Percentiles rank a stretch among this genome's conserved stretches.
These are phyloP conservation scores for Diarsia rubi DNA, from an alignment of 2,888 invertebrate genomes.

Conservation along the genomic window DNA sequence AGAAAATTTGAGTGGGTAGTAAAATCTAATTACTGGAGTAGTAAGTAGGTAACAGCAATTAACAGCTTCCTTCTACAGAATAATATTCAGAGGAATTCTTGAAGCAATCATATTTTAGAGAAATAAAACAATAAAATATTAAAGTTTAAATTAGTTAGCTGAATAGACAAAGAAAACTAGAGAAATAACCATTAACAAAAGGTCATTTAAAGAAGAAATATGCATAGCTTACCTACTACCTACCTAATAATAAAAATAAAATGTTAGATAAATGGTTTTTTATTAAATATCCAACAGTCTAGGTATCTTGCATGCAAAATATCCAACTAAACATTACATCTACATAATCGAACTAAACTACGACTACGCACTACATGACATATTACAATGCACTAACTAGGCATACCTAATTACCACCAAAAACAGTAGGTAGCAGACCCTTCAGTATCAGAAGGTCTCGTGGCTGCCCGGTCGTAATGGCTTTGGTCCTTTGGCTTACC, in stretches of 20 bases:
- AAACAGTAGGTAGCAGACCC: conserved; percentile 46
- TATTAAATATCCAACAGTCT: background rate
- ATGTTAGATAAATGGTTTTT: background rate
- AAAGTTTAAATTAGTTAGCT: background rate
- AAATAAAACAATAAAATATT: background rate
- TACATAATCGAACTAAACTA: background rate
- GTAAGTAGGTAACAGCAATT: background rate
- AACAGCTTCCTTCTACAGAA: background rate
- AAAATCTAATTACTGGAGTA: background rate
- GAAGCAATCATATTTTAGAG: background rate
- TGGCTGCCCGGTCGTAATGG: conserved; percentile 53
- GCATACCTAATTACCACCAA: conserved; percentile 40
- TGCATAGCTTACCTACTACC: background rate
- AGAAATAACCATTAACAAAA: background rate
- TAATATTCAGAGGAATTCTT: background rate
- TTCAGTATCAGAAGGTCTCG: conserved; percentile 50
- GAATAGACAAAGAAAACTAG: background rate
- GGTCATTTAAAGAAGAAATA: background rate
- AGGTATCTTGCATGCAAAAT: background rate
- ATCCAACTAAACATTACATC: background rate
- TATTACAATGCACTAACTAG: conserved; percentile 1
- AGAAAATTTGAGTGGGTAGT: background rate
- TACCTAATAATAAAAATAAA: background rate
- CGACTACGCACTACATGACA: background rate
- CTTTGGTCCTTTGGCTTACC: conserved; percentile 68